Conservation (phyloP, 2,888 invertebrate genomes). For the Crocallis elinguaria region DNA sequence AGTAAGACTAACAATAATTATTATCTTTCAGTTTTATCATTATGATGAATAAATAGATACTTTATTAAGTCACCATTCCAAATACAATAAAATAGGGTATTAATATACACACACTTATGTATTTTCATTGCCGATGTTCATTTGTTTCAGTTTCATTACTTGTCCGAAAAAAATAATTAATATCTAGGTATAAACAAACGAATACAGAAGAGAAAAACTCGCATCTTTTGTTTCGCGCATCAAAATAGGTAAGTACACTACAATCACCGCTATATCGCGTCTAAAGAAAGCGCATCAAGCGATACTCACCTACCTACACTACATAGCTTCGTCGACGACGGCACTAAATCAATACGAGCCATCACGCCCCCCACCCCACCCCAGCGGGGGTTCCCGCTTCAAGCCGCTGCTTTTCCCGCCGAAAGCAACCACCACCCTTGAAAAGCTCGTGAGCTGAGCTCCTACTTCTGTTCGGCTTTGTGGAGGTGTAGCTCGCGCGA, state of each 20-base stretch:
- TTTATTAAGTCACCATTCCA: too few relatives aligned
- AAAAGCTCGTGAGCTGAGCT: slow-evolving; percentile 85
- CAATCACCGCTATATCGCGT: slow-evolving; percentile 36
- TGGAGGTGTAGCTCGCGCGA: slow-evolving; percentile 79
- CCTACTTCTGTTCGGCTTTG: slow-evolving; percentile 85
- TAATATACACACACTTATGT: too few relatives aligned
- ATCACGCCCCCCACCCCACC: slow-evolving; percentile 73
- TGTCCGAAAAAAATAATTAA: too few relatives aligned
- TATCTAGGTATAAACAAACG: too few relatives aligned
- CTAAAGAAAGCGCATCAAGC: slow-evolving; percentile 82
- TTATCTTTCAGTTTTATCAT: too few relatives aligned
- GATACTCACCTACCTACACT: slow-evolving; percentile 75
- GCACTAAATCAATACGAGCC: slow-evolving; percentile 86
- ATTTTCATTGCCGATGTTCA: too few relatives aligned
- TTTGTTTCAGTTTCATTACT: too few relatives aligned
- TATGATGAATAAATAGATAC: too few relatives aligned
- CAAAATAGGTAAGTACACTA: slow-evolving; percentile 38
- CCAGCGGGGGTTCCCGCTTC: slow-evolving; percentile 50
- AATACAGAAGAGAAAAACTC: slow-evolving; percentile 23
- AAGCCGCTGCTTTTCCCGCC: slow-evolving; percentile 78
- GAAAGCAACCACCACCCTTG: slow-evolving; percentile 84
- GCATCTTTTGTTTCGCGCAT: slow-evolving; percentile 38
- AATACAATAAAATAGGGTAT: too few relatives aligned
- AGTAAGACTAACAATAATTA: too few relatives aligned
- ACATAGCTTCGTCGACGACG: slow-evolving; percentile 84